Evolutionary conservation across 2,888 invertebrate genomes (phyloP), one percentile per base, ranked within the genome.

Genomic region (Himalopsyche kuldschensis): DNA sequence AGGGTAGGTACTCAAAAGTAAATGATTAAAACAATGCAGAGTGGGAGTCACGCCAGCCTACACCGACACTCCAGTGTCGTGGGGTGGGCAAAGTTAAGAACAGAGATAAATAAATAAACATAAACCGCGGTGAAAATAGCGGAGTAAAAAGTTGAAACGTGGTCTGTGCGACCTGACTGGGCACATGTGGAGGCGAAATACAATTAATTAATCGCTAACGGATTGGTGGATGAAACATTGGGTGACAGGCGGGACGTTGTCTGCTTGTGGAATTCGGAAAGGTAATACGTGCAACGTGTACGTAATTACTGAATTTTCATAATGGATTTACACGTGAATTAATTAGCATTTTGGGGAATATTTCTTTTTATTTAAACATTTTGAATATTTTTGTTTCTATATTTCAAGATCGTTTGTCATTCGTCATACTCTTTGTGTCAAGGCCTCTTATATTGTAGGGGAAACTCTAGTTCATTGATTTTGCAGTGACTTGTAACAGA

Each of bases 81-180:
- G 35, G 78, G 79, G 79, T 27, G 80, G 24, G 63, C 41, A 55
- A 31, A 75, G 32, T 24, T 35, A 35, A 47, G 41, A 55, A 48
- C 55, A 41, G 63, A 82, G 79, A 82, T 80, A 85, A 83, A 85
- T 83, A 85, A 85, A 85, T 83, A 83, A 85, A 85, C 80, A 84
- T 63, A 82, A 77, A 83, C 41, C 83, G 75, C 82, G 82, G 78
- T 80, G 75, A 75, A 75, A 85, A 81, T 47, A 76, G 32, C 55
- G 32, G 82, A 81, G 82, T 32, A 82, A 82, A 83, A 82, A 83
- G 83, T 85, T 84, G 81, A 83, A 83, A 81, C 78, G 79, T 63
- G 79, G 83, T 46, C 84, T 35, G 35, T 8, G 63, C 63, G 81
- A 84, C 80, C 80, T 69, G 41, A 47, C 80, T 78, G 55, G 30